Evolutionary conservation across 2,888 invertebrate species (phyloP).

Genomic region (Conops quadrifasciatus): DNA sequence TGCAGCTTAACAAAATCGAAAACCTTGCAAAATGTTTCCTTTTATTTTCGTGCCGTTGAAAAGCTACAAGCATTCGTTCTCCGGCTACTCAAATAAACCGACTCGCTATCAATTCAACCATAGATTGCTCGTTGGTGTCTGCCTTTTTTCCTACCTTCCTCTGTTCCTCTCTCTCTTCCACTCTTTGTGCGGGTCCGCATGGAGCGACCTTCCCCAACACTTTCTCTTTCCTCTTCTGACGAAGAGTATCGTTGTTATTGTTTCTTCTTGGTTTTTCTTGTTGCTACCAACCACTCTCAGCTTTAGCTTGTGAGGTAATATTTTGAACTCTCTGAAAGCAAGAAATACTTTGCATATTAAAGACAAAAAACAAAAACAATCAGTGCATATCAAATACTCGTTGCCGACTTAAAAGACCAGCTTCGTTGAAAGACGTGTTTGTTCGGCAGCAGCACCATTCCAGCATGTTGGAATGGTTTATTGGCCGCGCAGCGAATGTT

Average conservation of each 20-base stretch:
- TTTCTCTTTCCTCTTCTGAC: no score
- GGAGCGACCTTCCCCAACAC: no score
- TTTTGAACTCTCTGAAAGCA: conserved; percentile 11
- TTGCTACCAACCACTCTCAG: no score
- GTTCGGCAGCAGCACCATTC: neutral
- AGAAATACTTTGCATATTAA: no score
- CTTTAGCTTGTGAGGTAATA: conserved; percentile 13
- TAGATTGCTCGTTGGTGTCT: neutral
- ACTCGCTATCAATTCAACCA: neutral
- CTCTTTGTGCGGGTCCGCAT: neutral
- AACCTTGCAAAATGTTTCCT: conserved; percentile 10
- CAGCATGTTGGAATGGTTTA: neutral
- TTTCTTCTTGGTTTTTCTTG: no score
- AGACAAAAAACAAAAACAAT: conserved; percentile 1
- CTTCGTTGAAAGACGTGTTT: conserved; percentile 15
- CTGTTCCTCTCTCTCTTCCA: conserved; percentile 8
- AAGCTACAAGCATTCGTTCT: neutral
- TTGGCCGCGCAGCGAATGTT: neutral
- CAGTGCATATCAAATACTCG: conserved; percentile 24
- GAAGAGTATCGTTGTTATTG: no score
- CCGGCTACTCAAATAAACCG: neutral
- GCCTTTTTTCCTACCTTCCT: neutral
- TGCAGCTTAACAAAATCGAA: conserved; percentile 1
- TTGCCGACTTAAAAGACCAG: conserved; percentile 13
- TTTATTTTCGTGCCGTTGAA: neutral